Conservation (phyloP, 2,797 vertebrate species). For the Chelonia mydas region DNA sequence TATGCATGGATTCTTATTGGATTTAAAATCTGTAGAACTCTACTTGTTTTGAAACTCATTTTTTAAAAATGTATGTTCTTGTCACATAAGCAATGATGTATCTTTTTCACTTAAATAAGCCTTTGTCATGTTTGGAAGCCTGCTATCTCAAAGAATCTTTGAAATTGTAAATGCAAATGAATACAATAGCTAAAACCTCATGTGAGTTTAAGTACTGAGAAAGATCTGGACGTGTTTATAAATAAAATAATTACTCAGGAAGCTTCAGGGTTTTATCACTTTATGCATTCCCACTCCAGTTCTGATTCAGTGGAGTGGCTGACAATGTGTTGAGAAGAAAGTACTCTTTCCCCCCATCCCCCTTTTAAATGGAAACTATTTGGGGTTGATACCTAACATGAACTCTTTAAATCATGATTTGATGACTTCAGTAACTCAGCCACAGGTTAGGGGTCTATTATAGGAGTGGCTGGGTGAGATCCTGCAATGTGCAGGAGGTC, state of each 20-base stretch:
- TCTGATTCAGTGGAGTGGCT: background rate
- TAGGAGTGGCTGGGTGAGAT: background rate
- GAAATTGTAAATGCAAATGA: background rate
- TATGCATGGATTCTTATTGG: background rate
- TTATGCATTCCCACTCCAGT: background rate
- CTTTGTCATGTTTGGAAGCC: slow-evolving; percentile 8
- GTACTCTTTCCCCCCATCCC: background rate
- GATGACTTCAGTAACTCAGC: background rate
- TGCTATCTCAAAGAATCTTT: background rate
- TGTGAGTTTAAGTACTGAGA: background rate
- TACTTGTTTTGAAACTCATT: background rate
- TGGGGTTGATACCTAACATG: background rate
- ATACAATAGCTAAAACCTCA: background rate
- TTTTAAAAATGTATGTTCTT: background rate
- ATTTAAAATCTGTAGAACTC: slow-evolving; percentile 14
- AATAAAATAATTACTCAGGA: background rate
- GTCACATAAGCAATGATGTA: background rate
- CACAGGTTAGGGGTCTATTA: background rate
- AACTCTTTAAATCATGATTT: background rate
- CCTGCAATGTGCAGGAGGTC: background rate
- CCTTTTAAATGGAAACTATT: background rate
- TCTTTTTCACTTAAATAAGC: background rate
- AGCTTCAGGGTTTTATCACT: background rate
- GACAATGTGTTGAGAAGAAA: background rate
- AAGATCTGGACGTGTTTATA: background rate